These are phyloP conservation scores for Epinotia bilunana DNA, from an alignment of 2,888 invertebrate genomes.

Conservation along the genomic window DNA sequence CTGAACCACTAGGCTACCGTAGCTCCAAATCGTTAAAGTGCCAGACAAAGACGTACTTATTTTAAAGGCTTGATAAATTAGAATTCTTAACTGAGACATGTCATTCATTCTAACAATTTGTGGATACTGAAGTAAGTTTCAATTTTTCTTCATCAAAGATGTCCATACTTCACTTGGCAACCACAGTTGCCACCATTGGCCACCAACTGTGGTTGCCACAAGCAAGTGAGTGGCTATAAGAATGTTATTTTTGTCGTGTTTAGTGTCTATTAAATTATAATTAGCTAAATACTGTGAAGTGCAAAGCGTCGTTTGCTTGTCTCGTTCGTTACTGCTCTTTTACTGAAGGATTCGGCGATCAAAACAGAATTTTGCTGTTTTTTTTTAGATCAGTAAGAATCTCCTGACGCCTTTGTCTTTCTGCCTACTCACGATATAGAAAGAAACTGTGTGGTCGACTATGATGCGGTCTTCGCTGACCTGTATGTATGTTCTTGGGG, in stretches of 20 bases:
- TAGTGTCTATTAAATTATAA: background rate
- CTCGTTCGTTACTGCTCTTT: background rate
- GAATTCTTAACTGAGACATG: background rate
- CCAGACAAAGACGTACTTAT: no score
- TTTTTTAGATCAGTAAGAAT: background rate
- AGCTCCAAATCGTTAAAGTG: no score
- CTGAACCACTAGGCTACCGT: no score
- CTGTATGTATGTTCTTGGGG: no score
- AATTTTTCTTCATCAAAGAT: no score
- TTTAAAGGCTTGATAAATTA: no score
- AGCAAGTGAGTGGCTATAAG: no score
- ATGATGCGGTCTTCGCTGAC: no score
- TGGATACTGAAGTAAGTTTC: background rate
- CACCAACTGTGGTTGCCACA: no score
- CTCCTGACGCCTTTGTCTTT: background rate
- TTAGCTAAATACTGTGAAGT: background rate
- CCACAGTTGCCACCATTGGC: no score
- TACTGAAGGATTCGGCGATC: background rate
- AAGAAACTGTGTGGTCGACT: background rate
- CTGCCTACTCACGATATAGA: background rate
- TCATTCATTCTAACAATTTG: background rate
- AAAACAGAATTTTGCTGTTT: background rate
- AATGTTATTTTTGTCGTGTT: background rate
- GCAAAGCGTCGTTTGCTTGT: background rate
- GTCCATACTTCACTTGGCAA: no score